phyloP scores from a whole-genome alignment of 1,140 invertebrate genomes.

The Saccostrea cuccullata region DNA sequence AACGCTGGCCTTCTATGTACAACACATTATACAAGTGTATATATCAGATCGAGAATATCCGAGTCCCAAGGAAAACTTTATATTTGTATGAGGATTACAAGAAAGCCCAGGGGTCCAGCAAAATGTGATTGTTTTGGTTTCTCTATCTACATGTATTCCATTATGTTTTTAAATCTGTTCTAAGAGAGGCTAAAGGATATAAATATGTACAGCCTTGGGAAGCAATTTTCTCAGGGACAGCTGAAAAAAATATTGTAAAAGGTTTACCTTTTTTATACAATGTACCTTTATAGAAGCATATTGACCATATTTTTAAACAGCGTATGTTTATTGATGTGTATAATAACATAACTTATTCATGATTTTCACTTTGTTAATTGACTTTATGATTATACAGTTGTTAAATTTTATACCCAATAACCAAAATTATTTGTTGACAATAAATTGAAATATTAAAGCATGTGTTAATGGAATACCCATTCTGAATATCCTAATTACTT shows the following conservation, averaged over 20 bases:
- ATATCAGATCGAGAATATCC: constrained; percentile 57
- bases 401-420: not conserved
- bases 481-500: too few relatives aligned
- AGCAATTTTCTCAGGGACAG: too few relatives aligned
- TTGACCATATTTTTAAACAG: too few relatives aligned
- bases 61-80: constrained; percentile 50
- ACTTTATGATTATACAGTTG: not conserved
- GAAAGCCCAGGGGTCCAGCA: constrained; percentile 18
- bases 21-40: constrained; percentile 63
- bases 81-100: constrained; percentile 52
- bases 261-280: too few relatives aligned
- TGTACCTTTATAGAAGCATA: too few relatives aligned
- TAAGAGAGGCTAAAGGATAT: not conserved
- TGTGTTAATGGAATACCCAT: too few relatives aligned
- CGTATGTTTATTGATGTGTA: too few relatives aligned
- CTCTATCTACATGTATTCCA: not conserved
- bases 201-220: too few relatives aligned
- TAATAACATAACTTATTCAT: too few relatives aligned
- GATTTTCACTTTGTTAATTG: not conserved
- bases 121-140: not conserved
- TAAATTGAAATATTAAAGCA: not conserved
- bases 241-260: too few relatives aligned
- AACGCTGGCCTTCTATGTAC: constrained; percentile 56
- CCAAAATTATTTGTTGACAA: not conserved
- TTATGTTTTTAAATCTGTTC: not conserved